Base-by-base conservation (phyloP, 2,797 vertebrate genomes). In the Esox masquinongy region DNA sequence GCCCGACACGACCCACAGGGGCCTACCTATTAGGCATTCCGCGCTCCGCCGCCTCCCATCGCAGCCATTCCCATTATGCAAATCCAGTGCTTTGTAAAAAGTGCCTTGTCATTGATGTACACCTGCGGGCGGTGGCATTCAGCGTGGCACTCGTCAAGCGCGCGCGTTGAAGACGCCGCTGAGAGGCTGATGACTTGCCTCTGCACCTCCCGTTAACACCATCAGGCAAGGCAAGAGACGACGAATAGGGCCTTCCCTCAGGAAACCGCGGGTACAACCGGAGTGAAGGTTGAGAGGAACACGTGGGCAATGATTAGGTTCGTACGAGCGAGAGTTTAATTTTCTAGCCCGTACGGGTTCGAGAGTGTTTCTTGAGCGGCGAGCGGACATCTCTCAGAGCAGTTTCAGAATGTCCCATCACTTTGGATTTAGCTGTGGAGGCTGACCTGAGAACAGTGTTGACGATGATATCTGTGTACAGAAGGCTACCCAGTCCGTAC, bases 61-160 rank as follows among this genome's bases (percentile, higher is more conserved):
- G n/a, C 34, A 3, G n/a, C 34, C 34, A 16, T 19, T 39, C 34
- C 9, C 66, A n/a, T 79, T 70, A 74, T 68, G 70, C 74, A 72
- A 31, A 73, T 72, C 36, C 66, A 66, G 29, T 36, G 31, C 6
- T 1, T 31, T 5, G 26, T 17, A n/a, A 36, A 34, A 69, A 79
- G 74, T 70, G 26, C 61, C 74, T 77, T 61, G 71, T 70, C 79
- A 77, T 74, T 74, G 73, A 75, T 70, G 34, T 68, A 68, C 72
- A 77, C 70, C 79, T 81, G 69, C 73, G 68, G 74, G 79, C 70
- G 61, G 71, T 69, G 50, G 70, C 34, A 53, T 76, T 82, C 76
- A 80, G 80, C 9, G 12, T 12, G 61, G 26, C 24, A 14, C 22
- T 64, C 24, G 14, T 64, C 11, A 15, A 24, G 22, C 81, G 76